Base-by-base conservation (phyloP, 2,888 invertebrate species). In the Leptarthrus brevirostris region DNA sequence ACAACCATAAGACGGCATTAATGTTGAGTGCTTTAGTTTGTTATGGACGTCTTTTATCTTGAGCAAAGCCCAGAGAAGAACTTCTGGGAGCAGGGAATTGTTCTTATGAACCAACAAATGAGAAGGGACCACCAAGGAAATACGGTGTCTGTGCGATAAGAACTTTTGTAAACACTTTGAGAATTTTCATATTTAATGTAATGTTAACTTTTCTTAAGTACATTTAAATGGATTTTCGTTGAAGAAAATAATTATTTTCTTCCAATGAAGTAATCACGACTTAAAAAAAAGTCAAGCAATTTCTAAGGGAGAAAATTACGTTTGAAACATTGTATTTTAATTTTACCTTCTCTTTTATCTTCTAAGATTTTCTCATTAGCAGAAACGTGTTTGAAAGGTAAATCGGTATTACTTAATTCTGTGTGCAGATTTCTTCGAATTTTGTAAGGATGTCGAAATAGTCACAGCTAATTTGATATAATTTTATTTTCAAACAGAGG, bases 1-100 rank as follows among this genome's bases (percentile, higher is more conserved):
- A 74, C 74, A 72, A 61, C 74, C 66, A 74, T 74, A 74, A 74
- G 74, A 72, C 66, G 74, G 74, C 72, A 74, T 74, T 74, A 74
- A 74, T 72, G 71, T 72, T 64, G 74, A 74, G 74, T 74, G 72
- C 74, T 72, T 74, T 52, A 69, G 72, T 66, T 74, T 64, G 72
- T 74, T 72, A 74, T 74, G 74, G 74, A 49, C 74, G 72, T 72
- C 44, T 72, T 74, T 72, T 74, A 74, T 74, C 74, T 72, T 72
- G 20, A 61, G 40, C 40, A 34, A 61, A 61, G 61, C 61, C 40
- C 18, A 61, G 40, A 34, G 61, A 61, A 36, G 36, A 40, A 36
- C 40, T 40, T 40, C 36, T 26, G 61, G 56, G 56, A 56, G 14
- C 10, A n/a, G 61, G 40, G 40, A 61, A 36, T 40, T 36, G 61